These are phyloP conservation scores for Prosopocoilus inquinatus DNA, from an alignment of 2,888 invertebrate genomes.

Conservation along the genomic window DNA sequence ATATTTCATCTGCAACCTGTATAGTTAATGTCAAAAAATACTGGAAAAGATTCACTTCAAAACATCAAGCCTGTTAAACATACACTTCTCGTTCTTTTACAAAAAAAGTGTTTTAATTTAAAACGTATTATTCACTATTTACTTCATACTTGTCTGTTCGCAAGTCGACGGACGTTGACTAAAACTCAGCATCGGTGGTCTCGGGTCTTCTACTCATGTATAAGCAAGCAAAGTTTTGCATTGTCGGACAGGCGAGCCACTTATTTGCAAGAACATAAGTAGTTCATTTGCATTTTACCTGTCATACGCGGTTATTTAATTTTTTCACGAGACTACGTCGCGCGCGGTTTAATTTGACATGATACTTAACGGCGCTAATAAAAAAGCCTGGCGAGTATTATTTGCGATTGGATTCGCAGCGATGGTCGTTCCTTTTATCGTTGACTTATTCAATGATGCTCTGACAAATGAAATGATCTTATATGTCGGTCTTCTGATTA, in stretches of 20 bases:
- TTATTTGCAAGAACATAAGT: slow-evolving; percentile 28
- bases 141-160: slow-evolving; percentile 1
- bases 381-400: not conserved
- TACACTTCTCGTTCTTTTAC: too few species aligned
- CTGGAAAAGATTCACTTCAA: too few species aligned
- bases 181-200: not conserved
- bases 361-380: slow-evolving; percentile 3
- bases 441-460: not conserved
- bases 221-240: slow-evolving; percentile 6
- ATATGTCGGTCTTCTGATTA: not conserved
- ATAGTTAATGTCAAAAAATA: too few species aligned
- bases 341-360: slow-evolving; percentile 2
- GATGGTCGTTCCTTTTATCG: not conserved
- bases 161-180: not conserved
- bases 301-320: slow-evolving; percentile 14
- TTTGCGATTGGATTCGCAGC: slow-evolving; percentile 2
- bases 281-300: slow-evolving; percentile 24
- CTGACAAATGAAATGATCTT: not conserved
- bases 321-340: slow-evolving; percentile 4
- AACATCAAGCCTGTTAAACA: too few species aligned
- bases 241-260: slow-evolving; percentile 21
- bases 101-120: too few species aligned
- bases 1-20: too few species aligned
- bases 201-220: not conserved
- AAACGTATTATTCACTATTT: not conserved